A percentile compares a stretch with the other conserved stretches of the same genome.
Conservation (phyloP, 2,797 vertebrate genomes). For the Poecilia wingei region DNA sequence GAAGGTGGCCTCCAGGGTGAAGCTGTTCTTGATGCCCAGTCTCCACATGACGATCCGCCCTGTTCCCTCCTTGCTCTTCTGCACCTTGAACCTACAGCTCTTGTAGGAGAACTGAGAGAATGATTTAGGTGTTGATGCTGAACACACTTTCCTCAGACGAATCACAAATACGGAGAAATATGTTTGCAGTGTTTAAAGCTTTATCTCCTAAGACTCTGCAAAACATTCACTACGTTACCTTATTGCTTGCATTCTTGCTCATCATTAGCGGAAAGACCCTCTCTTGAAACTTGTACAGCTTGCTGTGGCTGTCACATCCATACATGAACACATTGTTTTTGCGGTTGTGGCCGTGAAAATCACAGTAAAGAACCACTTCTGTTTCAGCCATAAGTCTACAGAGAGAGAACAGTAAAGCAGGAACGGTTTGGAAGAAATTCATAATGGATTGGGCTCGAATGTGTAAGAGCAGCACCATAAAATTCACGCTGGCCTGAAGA, state of each 20-base stretch:
- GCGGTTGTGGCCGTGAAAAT: conserved; percentile 94
- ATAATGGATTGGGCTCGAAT: background rate
- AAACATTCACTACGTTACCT: conserved; percentile 74
- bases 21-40: conserved; percentile 92
- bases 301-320: conserved; percentile 79
- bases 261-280: conserved; percentile 93
- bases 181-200: background rate
- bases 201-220: background rate
- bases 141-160: conserved; percentile 1
- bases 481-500: background rate
- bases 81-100: conserved; percentile 93
- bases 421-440: background rate
- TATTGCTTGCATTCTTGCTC: conserved; percentile 90
- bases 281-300: conserved; percentile 74
- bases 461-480: accelerated
- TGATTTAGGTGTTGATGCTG: background rate
- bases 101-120: conserved; percentile 87
- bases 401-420: background rate
- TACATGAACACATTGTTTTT: conserved; percentile 97
- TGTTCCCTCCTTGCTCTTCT: conserved; percentile 92
- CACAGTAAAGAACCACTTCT: conserved; percentile 91
- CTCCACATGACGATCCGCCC: conserved; percentile 93
- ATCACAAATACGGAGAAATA: background rate
- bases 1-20: conserved; percentile 93
- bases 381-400: conserved; percentile 84